Conservation (phyloP, 2,888 invertebrate species). For the Boloria euphrosyne region DNA sequence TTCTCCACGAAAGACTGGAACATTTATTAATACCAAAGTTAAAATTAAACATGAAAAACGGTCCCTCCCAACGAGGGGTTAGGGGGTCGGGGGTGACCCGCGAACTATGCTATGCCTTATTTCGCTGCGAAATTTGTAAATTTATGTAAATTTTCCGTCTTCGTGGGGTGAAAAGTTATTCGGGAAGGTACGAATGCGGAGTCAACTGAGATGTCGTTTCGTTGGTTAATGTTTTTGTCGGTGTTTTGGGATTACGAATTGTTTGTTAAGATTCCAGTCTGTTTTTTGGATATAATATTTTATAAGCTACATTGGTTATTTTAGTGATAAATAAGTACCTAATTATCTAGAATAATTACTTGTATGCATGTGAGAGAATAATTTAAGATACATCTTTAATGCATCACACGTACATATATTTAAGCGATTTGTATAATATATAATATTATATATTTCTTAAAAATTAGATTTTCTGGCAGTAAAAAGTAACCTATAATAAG, state of each 20-base stretch:
- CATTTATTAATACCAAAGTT: conserved; percentile 81
- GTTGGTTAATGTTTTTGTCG: conserved; percentile 28
- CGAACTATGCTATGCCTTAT: conserved; percentile 74
- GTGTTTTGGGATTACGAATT: conserved; percentile 6
- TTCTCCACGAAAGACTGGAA: conserved; percentile 63
- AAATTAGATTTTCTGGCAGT: too few relatives aligned
- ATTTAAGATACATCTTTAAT: too few relatives aligned
- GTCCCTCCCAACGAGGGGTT: conserved; percentile 37
- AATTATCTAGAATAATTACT: too few relatives aligned
- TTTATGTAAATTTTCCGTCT: conserved; percentile 82
- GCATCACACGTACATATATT: too few relatives aligned
- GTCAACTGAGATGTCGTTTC: conserved; percentile 34
- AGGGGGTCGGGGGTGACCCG: conserved; percentile 36
- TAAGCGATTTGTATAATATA: too few relatives aligned
- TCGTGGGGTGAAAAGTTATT: conserved; percentile 66
- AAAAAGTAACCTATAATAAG: too few relatives aligned
- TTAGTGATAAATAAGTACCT: not conserved
- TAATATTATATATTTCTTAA: too few relatives aligned
- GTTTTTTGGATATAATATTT: not conserved
- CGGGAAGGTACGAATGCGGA: conserved; percentile 44
- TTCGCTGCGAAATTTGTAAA: conserved; percentile 79
- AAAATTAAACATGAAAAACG: conserved; percentile 83
- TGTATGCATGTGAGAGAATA: too few relatives aligned
- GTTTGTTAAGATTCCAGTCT: conserved; percentile 11
- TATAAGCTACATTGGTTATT: not conserved